A percentile compares a stretch with the other conserved stretches of the same genome.
These are phyloP conservation scores for Arenaria interpres DNA, from an alignment of 2,113 vertebrate genomes.

Conservation along the genomic window DNA sequence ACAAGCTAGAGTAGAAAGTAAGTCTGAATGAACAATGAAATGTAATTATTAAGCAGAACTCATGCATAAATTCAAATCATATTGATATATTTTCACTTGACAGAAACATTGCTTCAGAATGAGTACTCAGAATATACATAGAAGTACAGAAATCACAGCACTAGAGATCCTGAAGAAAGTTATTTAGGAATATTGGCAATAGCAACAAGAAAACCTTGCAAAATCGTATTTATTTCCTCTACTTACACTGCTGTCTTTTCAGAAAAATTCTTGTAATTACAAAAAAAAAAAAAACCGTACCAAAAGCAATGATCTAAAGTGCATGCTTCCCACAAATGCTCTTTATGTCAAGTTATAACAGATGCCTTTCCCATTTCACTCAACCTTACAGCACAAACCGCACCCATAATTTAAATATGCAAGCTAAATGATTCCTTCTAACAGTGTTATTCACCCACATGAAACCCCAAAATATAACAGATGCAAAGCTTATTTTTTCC, in stretches of 20 bases:
- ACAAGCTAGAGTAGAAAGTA: neutral
- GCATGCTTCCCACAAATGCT: neutral
- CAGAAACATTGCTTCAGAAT: neutral
- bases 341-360: constrained; percentile 37
- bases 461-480: constrained; percentile 49
- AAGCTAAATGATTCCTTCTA: constrained; percentile 43
- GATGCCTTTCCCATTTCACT: constrained; percentile 21
- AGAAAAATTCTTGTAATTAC: neutral
- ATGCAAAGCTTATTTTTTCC: constrained; percentile 34
- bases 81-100: neutral
- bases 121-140: neutral
- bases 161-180: neutral
- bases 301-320: neutral
- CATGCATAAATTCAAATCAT: neutral
- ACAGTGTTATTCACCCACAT: constrained; percentile 50
- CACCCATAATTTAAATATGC: constrained; percentile 47
- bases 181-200: neutral
- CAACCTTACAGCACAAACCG: constrained; percentile 23
- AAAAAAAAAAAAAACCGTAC: neutral
- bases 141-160: neutral
- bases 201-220: neutral
- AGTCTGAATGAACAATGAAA: neutral
- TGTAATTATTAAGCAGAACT: constrained; percentile 5
- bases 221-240: neutral
- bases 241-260: neutral